phyloP scores from a whole-genome alignment of 2,797 vertebrate genomes.

The Lagodon rhomboides region DNA sequence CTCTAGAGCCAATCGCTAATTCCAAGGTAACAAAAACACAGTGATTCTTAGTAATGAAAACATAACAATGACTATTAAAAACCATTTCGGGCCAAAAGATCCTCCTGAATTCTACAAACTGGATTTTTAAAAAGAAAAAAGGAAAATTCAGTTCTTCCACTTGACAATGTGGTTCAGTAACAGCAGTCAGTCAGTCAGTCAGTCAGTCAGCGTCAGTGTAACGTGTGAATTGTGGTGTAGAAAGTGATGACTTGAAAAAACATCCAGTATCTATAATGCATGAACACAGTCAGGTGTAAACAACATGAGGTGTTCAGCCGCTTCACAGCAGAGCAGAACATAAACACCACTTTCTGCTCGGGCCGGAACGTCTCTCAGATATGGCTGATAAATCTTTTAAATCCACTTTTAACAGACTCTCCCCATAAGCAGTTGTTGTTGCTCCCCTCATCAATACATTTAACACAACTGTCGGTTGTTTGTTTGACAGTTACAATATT shows the following conservation, averaged over 20 bases:
- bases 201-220: slow-evolving; percentile 16
- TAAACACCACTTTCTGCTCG: neutral
- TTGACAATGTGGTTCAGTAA: neutral
- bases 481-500: slow-evolving; percentile 2
- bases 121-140: neutral
- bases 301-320: slow-evolving; percentile 26
- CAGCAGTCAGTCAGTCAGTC: slow-evolving; percentile 8
- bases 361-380: slow-evolving; percentile 11
- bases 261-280: slow-evolving; percentile 54
- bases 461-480: neutral
- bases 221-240: slow-evolving; percentile 27
- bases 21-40: too few relatives aligned
- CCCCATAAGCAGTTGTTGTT: neutral
- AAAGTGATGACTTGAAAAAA: slow-evolving; percentile 61
- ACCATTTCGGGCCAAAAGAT: too few relatives aligned
- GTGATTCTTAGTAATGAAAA: too few relatives aligned
- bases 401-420: neutral
- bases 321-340: slow-evolving; percentile 6
- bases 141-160: accelerated
- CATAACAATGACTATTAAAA: too few relatives aligned
- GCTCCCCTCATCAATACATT: neutral
- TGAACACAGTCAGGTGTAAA: slow-evolving; percentile 34
- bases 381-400: slow-evolving; percentile 39
- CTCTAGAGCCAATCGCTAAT: too few relatives aligned
- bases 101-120: too few relatives aligned